Evolutionary conservation across 2,797 vertebrate species (phyloP).

Genomic region (Trichosurus vulpecula): DNA sequence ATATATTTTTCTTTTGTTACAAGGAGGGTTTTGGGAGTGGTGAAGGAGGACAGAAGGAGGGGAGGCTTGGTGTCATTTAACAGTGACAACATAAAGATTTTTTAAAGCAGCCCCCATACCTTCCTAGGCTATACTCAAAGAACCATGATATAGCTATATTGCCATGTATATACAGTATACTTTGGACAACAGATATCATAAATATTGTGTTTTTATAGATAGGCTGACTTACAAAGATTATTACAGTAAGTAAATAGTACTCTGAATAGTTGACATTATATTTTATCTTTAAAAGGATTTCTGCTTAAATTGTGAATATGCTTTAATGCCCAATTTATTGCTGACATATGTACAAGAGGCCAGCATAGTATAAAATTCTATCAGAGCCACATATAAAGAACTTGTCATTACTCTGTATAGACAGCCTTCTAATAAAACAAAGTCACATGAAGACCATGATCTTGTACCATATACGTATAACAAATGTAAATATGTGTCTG

Average conservation of each 20-base stretch:
- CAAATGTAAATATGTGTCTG: neutral
- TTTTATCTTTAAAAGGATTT: slow-evolving; percentile 16
- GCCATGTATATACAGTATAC: neutral
- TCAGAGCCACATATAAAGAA: neutral
- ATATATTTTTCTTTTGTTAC: neutral
- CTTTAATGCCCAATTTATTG: slow-evolving; percentile 49
- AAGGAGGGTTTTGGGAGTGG: neutral
- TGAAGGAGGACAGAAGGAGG: neutral
- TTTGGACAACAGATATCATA: neutral
- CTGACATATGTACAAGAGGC: neutral
- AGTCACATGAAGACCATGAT: neutral
- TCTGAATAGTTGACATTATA: slow-evolving; percentile 2
- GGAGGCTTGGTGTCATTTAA: neutral
- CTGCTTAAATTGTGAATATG: slow-evolving; percentile 7
- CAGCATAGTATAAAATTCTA: slow-evolving; percentile 15
- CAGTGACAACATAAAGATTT: neutral
- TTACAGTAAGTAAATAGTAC: neutral
- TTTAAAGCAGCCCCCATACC: neutral
- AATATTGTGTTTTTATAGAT: neutral
- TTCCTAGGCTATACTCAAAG: neutral
- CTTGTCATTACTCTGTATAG: neutral
- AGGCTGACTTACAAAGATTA: neutral
- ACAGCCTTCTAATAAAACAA: neutral
- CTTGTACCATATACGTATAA: neutral
- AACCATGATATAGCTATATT: neutral